Evolutionary conservation across 2,888 invertebrate genomes (phyloP).

Genomic region (Didymodactylos carnosus): DNA sequence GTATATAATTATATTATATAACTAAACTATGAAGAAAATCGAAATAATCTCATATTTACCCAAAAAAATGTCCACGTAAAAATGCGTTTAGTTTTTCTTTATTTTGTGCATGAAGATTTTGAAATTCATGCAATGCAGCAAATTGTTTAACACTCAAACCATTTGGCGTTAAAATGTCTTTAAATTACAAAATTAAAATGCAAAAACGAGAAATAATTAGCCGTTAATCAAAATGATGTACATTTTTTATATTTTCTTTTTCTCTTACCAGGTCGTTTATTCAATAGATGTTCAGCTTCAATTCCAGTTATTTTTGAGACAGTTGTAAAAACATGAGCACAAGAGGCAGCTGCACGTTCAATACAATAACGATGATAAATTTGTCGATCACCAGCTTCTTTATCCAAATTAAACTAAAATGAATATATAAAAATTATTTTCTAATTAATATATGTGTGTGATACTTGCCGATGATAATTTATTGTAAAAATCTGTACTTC

Average conservation of each 20-base stretch:
- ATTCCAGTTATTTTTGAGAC: constrained; percentile 87
- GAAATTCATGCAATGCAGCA: constrained; percentile 92
- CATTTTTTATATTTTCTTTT: no score
- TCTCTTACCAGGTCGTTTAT: constrained; percentile 42
- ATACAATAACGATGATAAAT: constrained; percentile 96
- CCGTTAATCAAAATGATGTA: no score
- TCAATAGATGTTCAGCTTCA: constrained; percentile 81
- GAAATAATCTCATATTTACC: no score
- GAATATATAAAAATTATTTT: neutral
- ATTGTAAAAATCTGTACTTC: constrained; percentile 96
- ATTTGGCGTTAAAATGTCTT: constrained; percentile 84
- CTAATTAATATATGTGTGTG: neutral
- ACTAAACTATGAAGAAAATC: no score
- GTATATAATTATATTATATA: no score
- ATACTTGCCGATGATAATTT: no score
- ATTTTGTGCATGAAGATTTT: constrained; percentile 82
- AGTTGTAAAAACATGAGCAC: constrained; percentile 82
- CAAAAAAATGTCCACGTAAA: constrained; percentile 90
- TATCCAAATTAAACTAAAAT: constrained; percentile 68
- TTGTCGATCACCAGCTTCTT: constrained; percentile 89
- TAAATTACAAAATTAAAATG: neutral
- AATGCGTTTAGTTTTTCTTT: constrained; percentile 97
- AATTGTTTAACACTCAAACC: constrained; percentile 95
- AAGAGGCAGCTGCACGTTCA: constrained; percentile 77
- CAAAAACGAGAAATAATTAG: neutral